These are phyloP conservation scores for Panzeria rudis DNA, from an alignment of 2,888 invertebrate species.

Conservation along the genomic window DNA sequence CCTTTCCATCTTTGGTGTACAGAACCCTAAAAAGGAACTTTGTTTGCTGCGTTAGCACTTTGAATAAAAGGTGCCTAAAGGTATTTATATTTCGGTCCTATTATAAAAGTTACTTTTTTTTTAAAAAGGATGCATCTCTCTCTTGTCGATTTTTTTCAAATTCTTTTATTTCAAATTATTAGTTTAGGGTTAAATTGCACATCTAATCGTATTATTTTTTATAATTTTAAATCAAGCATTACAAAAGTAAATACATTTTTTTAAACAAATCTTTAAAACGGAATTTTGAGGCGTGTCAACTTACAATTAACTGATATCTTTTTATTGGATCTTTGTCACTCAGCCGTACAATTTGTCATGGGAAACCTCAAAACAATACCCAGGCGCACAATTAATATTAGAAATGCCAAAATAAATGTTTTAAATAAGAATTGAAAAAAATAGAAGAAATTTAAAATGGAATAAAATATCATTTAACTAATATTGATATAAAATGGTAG, in stretches of 20 bases:
- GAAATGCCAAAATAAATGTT: slow-evolving; percentile 32
- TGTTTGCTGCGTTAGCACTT: too few relatives aligned
- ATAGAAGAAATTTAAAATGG: slow-evolving; percentile 3
- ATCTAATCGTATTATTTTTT: not conserved
- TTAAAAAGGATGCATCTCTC: too few relatives aligned
- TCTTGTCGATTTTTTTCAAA: too few relatives aligned
- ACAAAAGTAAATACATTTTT: slow-evolving; percentile 41
- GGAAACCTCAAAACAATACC: slow-evolving; percentile 66
- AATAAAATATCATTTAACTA: slow-evolving; percentile 53
- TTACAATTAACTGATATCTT: slow-evolving; percentile 40
- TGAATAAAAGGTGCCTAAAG: too few relatives aligned
- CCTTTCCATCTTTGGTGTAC: too few relatives aligned
- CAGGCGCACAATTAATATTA: slow-evolving; percentile 18
- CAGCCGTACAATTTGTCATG: slow-evolving; percentile 62
- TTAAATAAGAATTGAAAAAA: not conserved
- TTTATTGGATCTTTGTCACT: slow-evolving; percentile 15
- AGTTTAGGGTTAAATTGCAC: not conserved
- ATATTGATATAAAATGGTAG: slow-evolving; percentile 43
- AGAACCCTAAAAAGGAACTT: too few relatives aligned
- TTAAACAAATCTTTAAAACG: not conserved
- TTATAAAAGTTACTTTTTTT: too few relatives aligned
- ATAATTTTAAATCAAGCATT: slow-evolving; percentile 30
- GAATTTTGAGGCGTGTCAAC: slow-evolving; percentile 52
- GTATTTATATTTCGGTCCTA: too few relatives aligned
- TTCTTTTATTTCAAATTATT: too few relatives aligned